Evolutionary conservation across 2,113 vertebrate species (phyloP).

Genomic region (Labeo catla): DNA sequence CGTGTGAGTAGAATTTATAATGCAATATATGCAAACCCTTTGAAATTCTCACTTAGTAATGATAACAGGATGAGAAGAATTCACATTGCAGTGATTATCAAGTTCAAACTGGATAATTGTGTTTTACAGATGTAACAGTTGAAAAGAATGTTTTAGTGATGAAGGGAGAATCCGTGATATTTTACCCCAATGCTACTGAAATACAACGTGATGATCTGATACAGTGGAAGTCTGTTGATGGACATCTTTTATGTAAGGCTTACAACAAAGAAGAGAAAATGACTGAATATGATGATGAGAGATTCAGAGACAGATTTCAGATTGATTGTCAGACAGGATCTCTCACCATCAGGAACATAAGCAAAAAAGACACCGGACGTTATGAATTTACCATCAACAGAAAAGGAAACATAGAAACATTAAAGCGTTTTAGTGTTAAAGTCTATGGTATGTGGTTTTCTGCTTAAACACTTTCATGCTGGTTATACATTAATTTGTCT

Average conservation of each 20-base stretch:
- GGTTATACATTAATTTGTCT: not conserved
- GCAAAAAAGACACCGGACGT: not conserved
- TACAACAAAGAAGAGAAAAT: not conserved
- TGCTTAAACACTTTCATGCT: not conserved
- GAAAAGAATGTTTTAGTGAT: not conserved
- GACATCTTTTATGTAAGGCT: not conserved
- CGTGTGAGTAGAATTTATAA: not conserved
- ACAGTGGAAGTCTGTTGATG: not conserved
- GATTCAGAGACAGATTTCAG: not conserved
- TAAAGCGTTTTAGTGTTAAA: not conserved
- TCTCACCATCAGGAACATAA: not conserved
- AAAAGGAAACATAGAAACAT: rapidly evolving
- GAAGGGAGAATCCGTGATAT: not conserved
- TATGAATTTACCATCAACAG: not conserved
- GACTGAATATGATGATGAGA: not conserved
- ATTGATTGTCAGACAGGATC: not conserved
- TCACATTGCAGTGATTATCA: not conserved
- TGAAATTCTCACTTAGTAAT: too few species aligned
- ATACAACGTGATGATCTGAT: not conserved
- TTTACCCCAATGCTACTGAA: not conserved
- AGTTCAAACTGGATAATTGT: not conserved
- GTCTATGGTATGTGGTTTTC: not conserved
- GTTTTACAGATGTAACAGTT: not conserved
- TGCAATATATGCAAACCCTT: not conserved
- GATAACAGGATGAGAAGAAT: not conserved